Conservation (phyloP, 2,113 vertebrate species). For the Oryzias curvinotus region DNA sequence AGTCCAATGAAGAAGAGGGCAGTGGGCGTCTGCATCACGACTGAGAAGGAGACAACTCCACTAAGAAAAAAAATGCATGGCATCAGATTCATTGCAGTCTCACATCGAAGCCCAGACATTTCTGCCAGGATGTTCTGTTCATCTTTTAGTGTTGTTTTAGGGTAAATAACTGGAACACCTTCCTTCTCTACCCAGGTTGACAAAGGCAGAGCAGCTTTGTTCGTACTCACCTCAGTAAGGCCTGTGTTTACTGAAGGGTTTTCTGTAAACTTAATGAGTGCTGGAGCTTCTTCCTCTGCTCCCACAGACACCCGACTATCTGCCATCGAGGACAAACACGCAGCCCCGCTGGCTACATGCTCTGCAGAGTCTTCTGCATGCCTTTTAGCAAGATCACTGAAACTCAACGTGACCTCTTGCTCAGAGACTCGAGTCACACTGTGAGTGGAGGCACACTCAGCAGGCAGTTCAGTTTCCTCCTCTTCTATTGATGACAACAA, state of each 20-base stretch:
- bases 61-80: constrained; percentile 55
- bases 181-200: constrained; percentile 22
- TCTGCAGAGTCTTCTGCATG: constrained; percentile 28
- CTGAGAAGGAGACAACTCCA: constrained; percentile 55
- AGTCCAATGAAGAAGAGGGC: constrained; percentile 64
- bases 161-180: constrained; percentile 24
- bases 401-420: constrained; percentile 12
- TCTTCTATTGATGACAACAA: constrained; percentile 27
- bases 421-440: constrained; percentile 12
- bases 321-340: constrained; percentile 5
- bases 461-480: constrained; percentile 17
- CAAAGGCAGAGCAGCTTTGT: background rate
- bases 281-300: constrained; percentile 21
- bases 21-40: constrained; percentile 61
- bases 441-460: constrained; percentile 13
- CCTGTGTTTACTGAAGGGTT: constrained; percentile 14
- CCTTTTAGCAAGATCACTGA: constrained; percentile 16
- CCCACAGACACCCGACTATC: constrained; percentile 22
- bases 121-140: constrained; percentile 12
- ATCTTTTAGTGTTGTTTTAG: constrained; percentile 29
- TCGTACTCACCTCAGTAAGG: constrained; percentile 20
- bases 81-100: constrained; percentile 41
- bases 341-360: constrained; percentile 1
- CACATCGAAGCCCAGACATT: constrained; percentile 19
- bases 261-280: constrained; percentile 25